phyloP scores from a whole-genome alignment of 2,797 vertebrate genomes.

The Pseudocheirus occidentalis region DNA sequence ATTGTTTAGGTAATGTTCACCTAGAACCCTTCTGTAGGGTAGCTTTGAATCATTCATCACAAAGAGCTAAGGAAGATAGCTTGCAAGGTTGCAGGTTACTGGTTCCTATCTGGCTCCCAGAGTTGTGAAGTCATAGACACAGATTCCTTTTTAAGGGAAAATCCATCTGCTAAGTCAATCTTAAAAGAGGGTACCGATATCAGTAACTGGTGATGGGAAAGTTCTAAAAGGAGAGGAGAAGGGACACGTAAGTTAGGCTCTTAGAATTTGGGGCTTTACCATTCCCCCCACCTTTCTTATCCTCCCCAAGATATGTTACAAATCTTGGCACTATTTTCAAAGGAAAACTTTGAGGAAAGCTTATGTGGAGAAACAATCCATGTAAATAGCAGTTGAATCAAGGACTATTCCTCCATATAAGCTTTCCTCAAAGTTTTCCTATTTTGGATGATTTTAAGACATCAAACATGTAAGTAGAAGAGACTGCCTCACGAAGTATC shows the following conservation, averaged over 20 bases:
- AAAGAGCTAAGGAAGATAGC: not conserved
- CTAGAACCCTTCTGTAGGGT: not conserved
- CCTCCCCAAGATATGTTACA: not conserved
- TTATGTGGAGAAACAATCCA: not conserved
- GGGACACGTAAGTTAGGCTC: not conserved
- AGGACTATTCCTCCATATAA: not conserved
- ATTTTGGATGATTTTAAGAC: not conserved
- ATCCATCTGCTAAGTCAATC: not conserved
- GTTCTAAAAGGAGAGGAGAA: not conserved
- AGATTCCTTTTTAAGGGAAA: not conserved
- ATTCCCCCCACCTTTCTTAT: not conserved
- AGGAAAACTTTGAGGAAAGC: not conserved
- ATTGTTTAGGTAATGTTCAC: not conserved
- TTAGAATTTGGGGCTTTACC: not conserved
- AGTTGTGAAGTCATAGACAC: not conserved
- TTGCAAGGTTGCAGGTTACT: not conserved
- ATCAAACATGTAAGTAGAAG: not conserved
- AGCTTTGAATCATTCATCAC: not conserved
- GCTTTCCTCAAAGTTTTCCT: not conserved
- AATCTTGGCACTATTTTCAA: not conserved
- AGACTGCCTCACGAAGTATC: not conserved
- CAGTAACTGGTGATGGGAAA: not conserved
- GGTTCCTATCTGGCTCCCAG: not conserved
- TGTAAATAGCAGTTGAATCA: not conserved
- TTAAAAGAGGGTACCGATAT: not conserved